These are phyloP conservation scores for Ptychochromis oligacanthus DNA, from an alignment of 2,113 vertebrate genomes.

Conservation along the genomic window DNA sequence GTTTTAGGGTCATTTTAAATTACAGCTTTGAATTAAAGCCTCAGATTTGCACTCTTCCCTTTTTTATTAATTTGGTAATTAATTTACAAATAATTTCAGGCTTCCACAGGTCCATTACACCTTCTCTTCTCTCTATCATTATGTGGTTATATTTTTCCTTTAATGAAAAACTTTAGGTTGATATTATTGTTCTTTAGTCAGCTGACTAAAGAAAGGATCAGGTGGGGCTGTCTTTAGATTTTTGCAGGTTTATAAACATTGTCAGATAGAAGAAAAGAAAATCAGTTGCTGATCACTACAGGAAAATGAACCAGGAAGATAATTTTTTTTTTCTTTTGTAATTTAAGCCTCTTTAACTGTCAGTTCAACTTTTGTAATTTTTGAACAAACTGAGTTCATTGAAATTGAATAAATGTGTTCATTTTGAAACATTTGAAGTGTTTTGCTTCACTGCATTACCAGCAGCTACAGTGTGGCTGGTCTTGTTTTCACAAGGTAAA, in stretches of 20 bases:
- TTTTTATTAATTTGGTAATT: background rate
- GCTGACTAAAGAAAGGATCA: background rate
- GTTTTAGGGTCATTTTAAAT: too few relatives aligned
- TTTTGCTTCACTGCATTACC: background rate
- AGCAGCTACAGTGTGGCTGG: background rate
- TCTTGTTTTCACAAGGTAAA: background rate
- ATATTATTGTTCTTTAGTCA: background rate
- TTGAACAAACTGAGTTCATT: background rate
- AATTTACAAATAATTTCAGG: background rate
- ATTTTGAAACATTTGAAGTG: background rate
- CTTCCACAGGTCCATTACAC: background rate
- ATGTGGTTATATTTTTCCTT: background rate
- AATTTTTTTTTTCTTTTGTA: background rate
- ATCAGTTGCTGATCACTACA: background rate
- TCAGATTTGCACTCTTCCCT: too few relatives aligned
- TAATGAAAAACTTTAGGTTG: background rate
- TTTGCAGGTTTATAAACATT: slow-evolving; percentile 28
- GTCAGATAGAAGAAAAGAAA: background rate
- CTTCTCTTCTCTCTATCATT: background rate
- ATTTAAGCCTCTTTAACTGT: background rate
- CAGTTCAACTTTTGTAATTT: slow-evolving; percentile 17
- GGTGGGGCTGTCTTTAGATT: slow-evolving; percentile 29
- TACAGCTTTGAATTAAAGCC: too few relatives aligned
- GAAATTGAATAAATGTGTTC: background rate
- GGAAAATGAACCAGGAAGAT: background rate